Conservation (phyloP, 2,797 vertebrate species). For the Eulemur albifrons region DNA sequence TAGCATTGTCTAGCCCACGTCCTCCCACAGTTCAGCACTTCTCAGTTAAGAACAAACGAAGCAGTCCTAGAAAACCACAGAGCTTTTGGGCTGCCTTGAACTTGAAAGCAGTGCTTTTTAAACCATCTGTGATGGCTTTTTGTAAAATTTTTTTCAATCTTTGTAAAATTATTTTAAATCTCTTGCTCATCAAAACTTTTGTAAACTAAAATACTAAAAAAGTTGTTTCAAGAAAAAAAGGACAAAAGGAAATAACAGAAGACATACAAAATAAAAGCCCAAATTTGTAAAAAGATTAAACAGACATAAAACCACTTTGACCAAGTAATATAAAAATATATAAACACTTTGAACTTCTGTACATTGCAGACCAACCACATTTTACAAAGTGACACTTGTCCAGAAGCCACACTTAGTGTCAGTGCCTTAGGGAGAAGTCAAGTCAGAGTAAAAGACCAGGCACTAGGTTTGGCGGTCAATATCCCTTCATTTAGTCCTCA, state of each 20-base stretch:
- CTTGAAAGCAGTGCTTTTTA: neutral
- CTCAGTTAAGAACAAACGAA: neutral
- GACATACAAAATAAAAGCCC: neutral
- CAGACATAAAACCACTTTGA: neutral
- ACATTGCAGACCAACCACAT: neutral
- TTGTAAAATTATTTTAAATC: conserved; percentile 34
- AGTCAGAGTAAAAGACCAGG: neutral
- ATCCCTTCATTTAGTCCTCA: rapidly evolving
- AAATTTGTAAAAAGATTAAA: neutral
- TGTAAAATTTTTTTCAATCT: conserved; percentile 26
- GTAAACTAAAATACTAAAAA: neutral
- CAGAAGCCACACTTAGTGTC: too few relatives aligned
- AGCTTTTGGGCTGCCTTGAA: neutral
- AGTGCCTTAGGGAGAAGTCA: too few relatives aligned
- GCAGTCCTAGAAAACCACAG: neutral
- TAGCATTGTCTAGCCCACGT: neutral
- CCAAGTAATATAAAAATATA: neutral
- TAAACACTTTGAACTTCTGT: neutral
- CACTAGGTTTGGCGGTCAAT: rapidly evolving
- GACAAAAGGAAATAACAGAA: neutral
- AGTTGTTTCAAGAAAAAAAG: neutral
- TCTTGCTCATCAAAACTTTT: neutral
- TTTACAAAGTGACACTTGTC: neutral
- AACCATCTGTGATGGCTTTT: neutral
- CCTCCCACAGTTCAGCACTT: neutral